Evolutionary conservation across 2,888 invertebrate genomes (phyloP).

Genomic region (Notodonta dromedarius): DNA sequence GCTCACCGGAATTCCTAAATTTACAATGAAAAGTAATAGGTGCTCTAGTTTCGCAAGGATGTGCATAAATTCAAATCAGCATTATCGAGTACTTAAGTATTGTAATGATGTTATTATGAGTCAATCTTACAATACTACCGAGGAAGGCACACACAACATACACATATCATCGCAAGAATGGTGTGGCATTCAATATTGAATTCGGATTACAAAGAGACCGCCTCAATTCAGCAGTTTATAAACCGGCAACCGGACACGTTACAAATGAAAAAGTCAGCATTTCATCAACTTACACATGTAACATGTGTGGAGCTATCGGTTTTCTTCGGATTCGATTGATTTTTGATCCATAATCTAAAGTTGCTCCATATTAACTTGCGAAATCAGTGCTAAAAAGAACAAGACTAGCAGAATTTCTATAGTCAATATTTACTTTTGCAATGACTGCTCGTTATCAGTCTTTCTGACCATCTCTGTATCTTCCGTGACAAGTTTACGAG

Average conservation of each 20-base stretch:
- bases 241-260: constrained; percentile 19
- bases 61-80: background rate
- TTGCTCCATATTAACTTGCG: too few species aligned
- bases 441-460: too few species aligned
- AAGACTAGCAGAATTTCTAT: too few species aligned
- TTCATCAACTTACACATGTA: background rate
- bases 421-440: too few species aligned
- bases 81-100: background rate
- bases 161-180: constrained; percentile 37
- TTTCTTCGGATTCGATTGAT: background rate
- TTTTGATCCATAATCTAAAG: too few species aligned
- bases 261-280: background rate
- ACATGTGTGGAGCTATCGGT: background rate
- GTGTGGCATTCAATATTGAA: constrained; percentile 44
- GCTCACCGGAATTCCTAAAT: background rate
- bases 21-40: background rate
- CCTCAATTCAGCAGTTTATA: constrained; percentile 43
- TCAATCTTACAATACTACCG: background rate
- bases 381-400: too few species aligned
- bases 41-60: background rate
- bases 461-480: too few species aligned
- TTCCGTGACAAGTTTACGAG: too few species aligned
- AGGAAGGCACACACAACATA: background rate
- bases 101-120: constrained; percentile 2
- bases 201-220: constrained; percentile 51